Conservation (phyloP, 2,113 vertebrate species). For the Pteronura brasiliensis region DNA sequence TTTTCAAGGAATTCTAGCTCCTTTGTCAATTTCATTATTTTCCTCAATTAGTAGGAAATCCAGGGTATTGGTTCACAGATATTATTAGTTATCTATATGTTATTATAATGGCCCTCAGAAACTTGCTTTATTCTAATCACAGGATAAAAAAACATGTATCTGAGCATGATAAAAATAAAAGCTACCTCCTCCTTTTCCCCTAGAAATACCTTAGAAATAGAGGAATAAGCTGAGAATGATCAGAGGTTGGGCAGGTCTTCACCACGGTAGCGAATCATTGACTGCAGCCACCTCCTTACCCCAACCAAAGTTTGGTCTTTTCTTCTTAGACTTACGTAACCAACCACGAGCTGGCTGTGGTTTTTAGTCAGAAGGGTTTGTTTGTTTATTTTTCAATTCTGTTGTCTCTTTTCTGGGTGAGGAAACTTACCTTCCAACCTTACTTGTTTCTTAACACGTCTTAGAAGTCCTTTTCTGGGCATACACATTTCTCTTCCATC, state of each 20-base stretch:
- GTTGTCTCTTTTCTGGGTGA: neutral
- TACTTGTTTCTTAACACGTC: neutral
- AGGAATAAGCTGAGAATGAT: neutral
- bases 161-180: neutral
- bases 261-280: too few relatives aligned
- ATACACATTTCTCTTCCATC: neutral
- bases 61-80: neutral
- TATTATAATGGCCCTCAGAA: neutral
- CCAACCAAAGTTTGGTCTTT: neutral
- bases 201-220: neutral
- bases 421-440: neutral
- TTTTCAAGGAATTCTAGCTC: neutral
- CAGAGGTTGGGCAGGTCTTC: neutral
- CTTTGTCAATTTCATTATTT: neutral
- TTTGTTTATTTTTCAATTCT: neutral
- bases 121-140: neutral
- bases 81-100: neutral
- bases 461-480: neutral
- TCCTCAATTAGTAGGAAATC: neutral
- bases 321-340: neutral
- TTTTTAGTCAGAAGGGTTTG: neutral
- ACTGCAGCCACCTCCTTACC: neutral
- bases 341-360: neutral
- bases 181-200: rapidly evolving
- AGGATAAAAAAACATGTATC: neutral